Conservation (phyloP, 2,888 invertebrate genomes). For the Agonopterix arenella region DNA sequence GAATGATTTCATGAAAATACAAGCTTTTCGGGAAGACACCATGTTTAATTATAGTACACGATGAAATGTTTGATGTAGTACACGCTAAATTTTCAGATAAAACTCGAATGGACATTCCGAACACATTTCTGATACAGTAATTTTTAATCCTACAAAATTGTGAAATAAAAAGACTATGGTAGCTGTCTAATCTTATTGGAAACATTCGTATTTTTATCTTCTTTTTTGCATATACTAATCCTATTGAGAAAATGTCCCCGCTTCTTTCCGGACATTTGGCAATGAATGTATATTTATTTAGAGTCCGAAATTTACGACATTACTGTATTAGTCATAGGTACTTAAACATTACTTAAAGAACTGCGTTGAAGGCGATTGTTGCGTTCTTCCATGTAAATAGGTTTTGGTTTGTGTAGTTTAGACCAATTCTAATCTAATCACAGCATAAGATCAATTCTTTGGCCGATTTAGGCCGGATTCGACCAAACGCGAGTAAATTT, state of each 20-base stretch:
- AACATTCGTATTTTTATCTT: constrained; percentile 8
- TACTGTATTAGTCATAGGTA: neutral
- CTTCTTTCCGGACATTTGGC: constrained; percentile 22
- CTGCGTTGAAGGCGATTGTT: too few species aligned
- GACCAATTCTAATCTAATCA: too few species aligned
- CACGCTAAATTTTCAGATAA: constrained; percentile 16
- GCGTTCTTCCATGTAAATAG: too few species aligned
- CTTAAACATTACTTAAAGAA: neutral
- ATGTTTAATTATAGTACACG: constrained; percentile 51
- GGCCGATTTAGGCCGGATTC: too few species aligned
- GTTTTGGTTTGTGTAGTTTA: too few species aligned
- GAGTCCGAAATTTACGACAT: neutral
- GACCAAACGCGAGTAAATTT: too few species aligned
- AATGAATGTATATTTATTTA: constrained; percentile 9
- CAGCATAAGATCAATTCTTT: too few species aligned
- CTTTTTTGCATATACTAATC: constrained; percentile 15
- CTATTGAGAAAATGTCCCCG: constrained; percentile 15
- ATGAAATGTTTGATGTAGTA: constrained; percentile 33
- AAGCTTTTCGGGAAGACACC: constrained; percentile 51
- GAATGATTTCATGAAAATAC: constrained; percentile 46
- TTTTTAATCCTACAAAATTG: too few species aligned
- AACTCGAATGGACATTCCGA: neutral
- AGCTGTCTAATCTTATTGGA: too few species aligned
- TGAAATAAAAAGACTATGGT: too few species aligned
- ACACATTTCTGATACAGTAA: too few species aligned